Evolutionary conservation across 2,888 invertebrate genomes (phyloP).

Genomic region (Xanthostigma xanthostigma): DNA sequence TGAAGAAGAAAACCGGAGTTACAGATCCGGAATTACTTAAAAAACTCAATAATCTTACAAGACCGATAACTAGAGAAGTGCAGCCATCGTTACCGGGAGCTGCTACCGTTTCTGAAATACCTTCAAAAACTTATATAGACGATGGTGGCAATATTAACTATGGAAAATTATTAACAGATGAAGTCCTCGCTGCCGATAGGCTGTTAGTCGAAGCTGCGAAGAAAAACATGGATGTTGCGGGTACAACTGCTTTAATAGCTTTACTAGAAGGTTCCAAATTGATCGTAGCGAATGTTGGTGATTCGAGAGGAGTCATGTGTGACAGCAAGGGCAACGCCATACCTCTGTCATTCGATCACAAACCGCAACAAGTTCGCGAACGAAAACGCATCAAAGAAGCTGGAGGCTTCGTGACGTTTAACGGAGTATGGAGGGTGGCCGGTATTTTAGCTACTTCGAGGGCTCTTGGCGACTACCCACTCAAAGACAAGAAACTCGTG

Average conservation of each 20-base stretch:
- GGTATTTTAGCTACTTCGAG: conserved; percentile 89
- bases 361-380: conserved; percentile 91
- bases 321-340: conserved; percentile 79
- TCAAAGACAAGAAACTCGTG: conserved; percentile 85
- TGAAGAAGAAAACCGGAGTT: conserved; percentile 34
- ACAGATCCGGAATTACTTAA: conserved; percentile 53
- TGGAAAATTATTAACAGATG: conserved; percentile 69
- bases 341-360: conserved; percentile 89
- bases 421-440: conserved; percentile 92
- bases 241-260: conserved; percentile 86
- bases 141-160: conserved; percentile 62
- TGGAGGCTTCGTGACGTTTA: conserved; percentile 88
- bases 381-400: conserved; percentile 85
- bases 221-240: conserved; percentile 58
- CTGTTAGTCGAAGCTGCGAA: conserved; percentile 71
- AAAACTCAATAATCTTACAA: conserved; percentile 44
- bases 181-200: conserved; percentile 72
- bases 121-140: conserved; percentile 49
- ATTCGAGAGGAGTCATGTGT: conserved; percentile 92
- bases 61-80: conserved; percentile 46
- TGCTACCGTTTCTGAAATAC: conserved; percentile 29
- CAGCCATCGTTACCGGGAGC: conserved; percentile 32
- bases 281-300: conserved; percentile 91
- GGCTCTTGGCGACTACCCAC: conserved; percentile 87
- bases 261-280: conserved; percentile 67